Evolutionary conservation across 2,797 vertebrate genomes (phyloP), one percentile per base, ranked within the genome.

Genomic region (Macroramphosus scolopax): DNA sequence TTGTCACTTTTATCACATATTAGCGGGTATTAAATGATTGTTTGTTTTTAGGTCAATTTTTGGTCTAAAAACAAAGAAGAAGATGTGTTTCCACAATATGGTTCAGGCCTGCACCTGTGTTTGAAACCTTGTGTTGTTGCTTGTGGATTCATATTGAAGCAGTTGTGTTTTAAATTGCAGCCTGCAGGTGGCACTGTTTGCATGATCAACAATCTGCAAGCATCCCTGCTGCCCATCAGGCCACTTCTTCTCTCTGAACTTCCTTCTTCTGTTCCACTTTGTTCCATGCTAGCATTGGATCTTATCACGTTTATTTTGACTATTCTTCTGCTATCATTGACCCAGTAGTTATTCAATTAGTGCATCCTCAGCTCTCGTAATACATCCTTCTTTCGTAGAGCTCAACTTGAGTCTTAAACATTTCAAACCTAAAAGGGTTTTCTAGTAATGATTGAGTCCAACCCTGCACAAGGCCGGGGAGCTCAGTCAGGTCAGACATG

Each of bases 151-250:
- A n/a, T n/a, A n/a, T n/a, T 20, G 20, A 15, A 5, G 2, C 8
- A 2, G 7, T 1, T 63, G 39, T 33, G 4, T 26, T 56, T 44
- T 11, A 1, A 11, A 3, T 29, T 39, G 9, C 16, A 4, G 31
- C 72, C 84, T 75, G 70, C 44, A 84, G 81, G 73, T 42, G 81
- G 72, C 79, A 77, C 72, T 72, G 46, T 80, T 71, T 73, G 56
- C 66, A 49, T 69, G 17, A 49, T 1, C 26, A 64, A 70, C 32
- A 16, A 5, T 28, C 1, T 10, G 0, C 25, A 26, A 31, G n/a
- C 6, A 5, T 0, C 11, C 5, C 9, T 5, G 3, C 32, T 39
- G 50, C 59, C 63, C 36, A 29, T 14, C 43, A 24, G 8, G 9
- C 15, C 34, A 12, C 9, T 30, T 39, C 35, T 22, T 25, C 20